A percentile compares a stretch with the other conserved stretches of the same genome.
These are phyloP conservation scores for Agrochola circellaris DNA, from an alignment of 2,888 invertebrate genomes.

Conservation along the genomic window DNA sequence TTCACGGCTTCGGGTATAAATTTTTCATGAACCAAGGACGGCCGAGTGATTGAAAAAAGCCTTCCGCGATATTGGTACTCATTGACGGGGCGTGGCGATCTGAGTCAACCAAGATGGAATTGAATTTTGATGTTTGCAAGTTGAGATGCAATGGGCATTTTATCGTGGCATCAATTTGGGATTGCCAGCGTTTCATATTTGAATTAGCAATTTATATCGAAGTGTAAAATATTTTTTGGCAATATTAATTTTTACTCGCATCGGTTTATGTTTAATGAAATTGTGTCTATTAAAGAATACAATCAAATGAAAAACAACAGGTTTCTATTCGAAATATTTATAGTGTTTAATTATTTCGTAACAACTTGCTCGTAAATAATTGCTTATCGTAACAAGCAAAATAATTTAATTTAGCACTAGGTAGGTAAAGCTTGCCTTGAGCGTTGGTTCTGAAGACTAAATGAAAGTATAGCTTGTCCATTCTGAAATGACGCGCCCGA, in stretches of 20 bases:
- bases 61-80: constrained; percentile 80
- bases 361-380: background rate
- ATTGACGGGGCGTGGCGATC: constrained; percentile 74
- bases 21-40: constrained; percentile 87
- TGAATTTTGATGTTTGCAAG: constrained; percentile 46
- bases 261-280: background rate
- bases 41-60: constrained; percentile 86
- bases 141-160: constrained; percentile 29
- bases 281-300: background rate
- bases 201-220: background rate
- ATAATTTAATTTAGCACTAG: background rate
- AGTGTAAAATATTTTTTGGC: background rate
- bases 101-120: constrained; percentile 50
- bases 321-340: background rate
- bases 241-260: background rate
- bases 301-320: background rate
- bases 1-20: constrained; percentile 79
- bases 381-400: background rate
- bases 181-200: background rate
- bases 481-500: too few species aligned
- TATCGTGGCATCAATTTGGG: background rate
- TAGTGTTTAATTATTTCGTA: background rate
- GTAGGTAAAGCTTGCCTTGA: too few species aligned
- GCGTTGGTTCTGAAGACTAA: too few species aligned
- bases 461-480: too few species aligned